These are phyloP conservation scores for Trachymyrmex septentrionalis DNA, from an alignment of 1,140 invertebrate species.

Conservation along the genomic window DNA sequence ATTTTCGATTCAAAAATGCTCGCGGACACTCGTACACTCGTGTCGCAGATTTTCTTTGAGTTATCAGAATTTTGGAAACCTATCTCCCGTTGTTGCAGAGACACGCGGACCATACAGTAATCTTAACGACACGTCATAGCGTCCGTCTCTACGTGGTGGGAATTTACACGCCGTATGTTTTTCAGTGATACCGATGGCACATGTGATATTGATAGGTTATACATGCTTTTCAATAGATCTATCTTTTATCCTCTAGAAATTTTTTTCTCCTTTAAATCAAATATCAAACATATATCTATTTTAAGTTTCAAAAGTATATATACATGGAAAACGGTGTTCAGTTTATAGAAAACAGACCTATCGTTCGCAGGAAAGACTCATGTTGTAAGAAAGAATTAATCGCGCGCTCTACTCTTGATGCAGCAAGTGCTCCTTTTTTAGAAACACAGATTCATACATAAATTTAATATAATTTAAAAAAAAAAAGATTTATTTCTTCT, in stretches of 20 bases:
- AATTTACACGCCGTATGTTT: background rate
- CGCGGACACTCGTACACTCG: background rate
- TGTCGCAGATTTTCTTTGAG: background rate
- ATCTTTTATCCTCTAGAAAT: too few relatives aligned
- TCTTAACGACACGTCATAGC: background rate
- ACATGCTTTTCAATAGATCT: background rate
- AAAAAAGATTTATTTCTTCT: background rate
- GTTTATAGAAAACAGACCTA: too few relatives aligned
- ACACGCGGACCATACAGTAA: background rate
- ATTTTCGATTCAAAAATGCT: constrained; percentile 6
- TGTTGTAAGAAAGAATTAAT: background rate
- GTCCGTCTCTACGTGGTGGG: background rate
- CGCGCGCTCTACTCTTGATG: background rate
- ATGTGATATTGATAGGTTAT: background rate
- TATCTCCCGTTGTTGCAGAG: background rate
- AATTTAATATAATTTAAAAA: background rate
- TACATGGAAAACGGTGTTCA: too few relatives aligned
- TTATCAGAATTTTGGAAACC: background rate
- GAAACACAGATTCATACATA: background rate
- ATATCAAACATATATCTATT: too few relatives aligned
- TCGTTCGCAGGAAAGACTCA: background rate
- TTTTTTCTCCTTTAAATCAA: too few relatives aligned
- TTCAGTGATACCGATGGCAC: background rate
- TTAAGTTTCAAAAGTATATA: too few relatives aligned
- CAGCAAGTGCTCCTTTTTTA: background rate